phyloP scores from a whole-genome alignment of 2,888 invertebrate genomes.

The Drosophila austrosaltans region DNA sequence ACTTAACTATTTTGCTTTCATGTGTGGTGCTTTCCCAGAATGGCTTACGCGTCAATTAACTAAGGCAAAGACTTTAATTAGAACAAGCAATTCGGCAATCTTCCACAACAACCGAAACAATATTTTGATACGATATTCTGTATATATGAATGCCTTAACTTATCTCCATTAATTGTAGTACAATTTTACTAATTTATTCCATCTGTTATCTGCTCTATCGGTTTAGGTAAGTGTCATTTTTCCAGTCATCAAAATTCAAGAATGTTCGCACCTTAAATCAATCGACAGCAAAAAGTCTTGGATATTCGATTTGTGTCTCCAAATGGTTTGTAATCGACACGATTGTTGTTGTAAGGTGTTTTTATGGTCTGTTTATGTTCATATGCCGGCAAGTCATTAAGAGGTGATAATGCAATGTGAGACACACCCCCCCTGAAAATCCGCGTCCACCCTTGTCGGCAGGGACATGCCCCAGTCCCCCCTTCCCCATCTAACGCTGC shows the following conservation, averaged over 20 bases:
- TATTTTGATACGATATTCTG: too few species aligned
- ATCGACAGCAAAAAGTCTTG: constrained; percentile 5
- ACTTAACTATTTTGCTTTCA: constrained; percentile 47
- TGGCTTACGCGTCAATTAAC: neutral
- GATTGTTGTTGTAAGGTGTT: constrained; percentile 36
- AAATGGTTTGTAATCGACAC: constrained; percentile 11
- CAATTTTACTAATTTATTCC: neutral
- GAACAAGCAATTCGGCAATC: too few species aligned
- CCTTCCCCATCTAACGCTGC: constrained; percentile 13
- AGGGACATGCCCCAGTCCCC: neutral
- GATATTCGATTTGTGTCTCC: neutral
- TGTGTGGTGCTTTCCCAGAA: neutral
- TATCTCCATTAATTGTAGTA: too few species aligned
- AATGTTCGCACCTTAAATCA: constrained; percentile 8
- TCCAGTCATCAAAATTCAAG: neutral
- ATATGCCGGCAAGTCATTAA: constrained; percentile 65
- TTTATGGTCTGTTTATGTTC: constrained; percentile 76
- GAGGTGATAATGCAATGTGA: constrained; percentile 73
- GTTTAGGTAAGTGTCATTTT: constrained; percentile 14
- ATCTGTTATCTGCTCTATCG: neutral
- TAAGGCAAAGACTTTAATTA: neutral
- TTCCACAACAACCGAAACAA: too few species aligned
- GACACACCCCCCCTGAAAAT: constrained; percentile 2
- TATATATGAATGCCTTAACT: too few species aligned
- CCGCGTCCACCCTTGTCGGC: neutral